phyloP scores from a whole-genome alignment of 2,113 vertebrate species.

The Microcebus tavaratra region DNA sequence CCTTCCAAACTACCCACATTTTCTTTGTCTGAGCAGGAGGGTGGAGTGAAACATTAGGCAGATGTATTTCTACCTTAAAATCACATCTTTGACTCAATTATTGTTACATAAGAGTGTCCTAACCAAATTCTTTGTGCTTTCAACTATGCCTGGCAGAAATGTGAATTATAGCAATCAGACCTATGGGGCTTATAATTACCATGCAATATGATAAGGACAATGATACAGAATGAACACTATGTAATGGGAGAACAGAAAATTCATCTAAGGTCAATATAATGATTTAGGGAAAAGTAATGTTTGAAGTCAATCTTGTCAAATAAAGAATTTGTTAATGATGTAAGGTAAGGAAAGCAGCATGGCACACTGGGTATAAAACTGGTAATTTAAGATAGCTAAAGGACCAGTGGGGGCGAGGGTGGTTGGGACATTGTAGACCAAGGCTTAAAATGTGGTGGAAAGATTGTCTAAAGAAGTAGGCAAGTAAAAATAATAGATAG shows the following conservation, averaged over 20 bases:
- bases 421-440: neutral
- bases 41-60: neutral
- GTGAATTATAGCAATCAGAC: neutral
- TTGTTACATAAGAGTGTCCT: neutral
- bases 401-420: rapidly evolving
- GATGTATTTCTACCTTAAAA: neutral
- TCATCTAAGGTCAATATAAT: neutral
- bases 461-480: neutral
- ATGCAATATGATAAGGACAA: neutral
- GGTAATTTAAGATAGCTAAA: neutral
- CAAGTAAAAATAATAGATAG: neutral
- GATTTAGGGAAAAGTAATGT: neutral
- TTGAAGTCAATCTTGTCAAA: neutral
- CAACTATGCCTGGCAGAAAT: neutral
- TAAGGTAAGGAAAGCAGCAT: neutral
- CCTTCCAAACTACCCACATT: neutral
- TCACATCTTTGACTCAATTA: neutral
- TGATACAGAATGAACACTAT: neutral
- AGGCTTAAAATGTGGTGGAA: neutral
- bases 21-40: neutral
- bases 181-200: neutral
- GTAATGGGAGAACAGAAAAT: neutral
- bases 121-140: neutral
- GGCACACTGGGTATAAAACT: neutral
- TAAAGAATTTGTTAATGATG: neutral